Conservation (phyloP, 2,797 vertebrate species). For the Champsocephalus gunnari region DNA sequence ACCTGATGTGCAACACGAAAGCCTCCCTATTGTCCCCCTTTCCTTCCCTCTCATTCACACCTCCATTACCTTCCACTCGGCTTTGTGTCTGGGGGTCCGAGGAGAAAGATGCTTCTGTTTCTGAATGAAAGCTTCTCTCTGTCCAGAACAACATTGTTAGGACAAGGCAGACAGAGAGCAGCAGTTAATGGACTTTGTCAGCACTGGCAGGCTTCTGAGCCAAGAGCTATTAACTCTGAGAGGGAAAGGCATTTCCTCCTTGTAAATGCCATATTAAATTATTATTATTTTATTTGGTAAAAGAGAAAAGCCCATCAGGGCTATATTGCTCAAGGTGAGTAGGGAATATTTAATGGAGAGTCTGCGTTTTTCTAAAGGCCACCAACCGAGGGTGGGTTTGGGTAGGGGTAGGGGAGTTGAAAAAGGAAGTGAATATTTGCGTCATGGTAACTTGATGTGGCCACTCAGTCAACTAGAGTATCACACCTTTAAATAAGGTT, state of each 20-base stretch:
- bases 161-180: conserved; percentile 79
- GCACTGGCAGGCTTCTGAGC: conserved; percentile 82
- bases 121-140: conserved; percentile 77
- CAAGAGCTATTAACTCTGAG: conserved; percentile 88
- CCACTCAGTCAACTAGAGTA: conserved; percentile 25
- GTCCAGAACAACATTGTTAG: conserved; percentile 81
- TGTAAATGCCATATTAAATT: conserved; percentile 91
- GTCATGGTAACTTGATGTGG: conserved; percentile 46
- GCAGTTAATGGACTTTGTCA: conserved; percentile 89
- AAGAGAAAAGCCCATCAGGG: conserved; percentile 85
- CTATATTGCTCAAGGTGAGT: conserved; percentile 79
- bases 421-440: conserved; percentile 42
- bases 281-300: conserved; percentile 90
- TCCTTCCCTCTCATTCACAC: conserved; percentile 52
- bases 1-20: conserved; percentile 58
- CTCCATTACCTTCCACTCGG: conserved; percentile 37
- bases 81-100: conserved; percentile 35
- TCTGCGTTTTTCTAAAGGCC: conserved; percentile 65
- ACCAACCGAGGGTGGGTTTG: conserved; percentile 48
- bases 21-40: conserved; percentile 13
- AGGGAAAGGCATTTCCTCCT: conserved; percentile 90
- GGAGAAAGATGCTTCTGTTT: conserved; percentile 77
- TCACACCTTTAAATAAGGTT: conserved; percentile 36
- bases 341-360: conserved; percentile 80
- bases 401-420: conserved; percentile 25